Conservation (phyloP, 2,797 vertebrate species). For the Pseudomugil tenellus region DNA sequence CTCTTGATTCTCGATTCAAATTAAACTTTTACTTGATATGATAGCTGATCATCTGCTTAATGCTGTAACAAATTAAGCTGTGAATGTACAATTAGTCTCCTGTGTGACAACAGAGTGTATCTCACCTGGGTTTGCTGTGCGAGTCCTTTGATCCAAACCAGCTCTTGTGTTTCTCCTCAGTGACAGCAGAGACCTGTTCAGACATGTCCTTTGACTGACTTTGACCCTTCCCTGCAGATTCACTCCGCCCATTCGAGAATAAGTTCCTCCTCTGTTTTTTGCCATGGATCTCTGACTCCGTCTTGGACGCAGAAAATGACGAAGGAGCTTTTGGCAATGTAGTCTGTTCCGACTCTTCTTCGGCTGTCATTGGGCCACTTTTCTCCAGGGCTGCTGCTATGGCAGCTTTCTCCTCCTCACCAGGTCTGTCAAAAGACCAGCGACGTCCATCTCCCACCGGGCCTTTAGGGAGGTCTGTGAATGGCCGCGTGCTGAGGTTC, state of each 20-base stretch:
- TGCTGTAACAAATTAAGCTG: conserved; percentile 13
- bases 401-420: conserved; percentile 81
- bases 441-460: conserved; percentile 72
- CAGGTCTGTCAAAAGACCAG: conserved; percentile 84
- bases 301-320: conserved; percentile 28
- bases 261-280: conserved; percentile 82
- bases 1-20: conserved; percentile 6
- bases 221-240: conserved; percentile 69
- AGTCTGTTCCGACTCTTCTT: conserved; percentile 61
- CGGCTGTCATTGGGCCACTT: conserved; percentile 75
- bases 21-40: conserved; percentile 2
- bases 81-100: not conserved
- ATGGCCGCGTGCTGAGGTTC: conserved; percentile 63
- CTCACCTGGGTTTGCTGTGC: conserved; percentile 93
- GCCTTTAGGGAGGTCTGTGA: conserved; percentile 64
- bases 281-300: conserved; percentile 45
- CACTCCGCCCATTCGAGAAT: conserved; percentile 82
- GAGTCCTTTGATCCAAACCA: conserved; percentile 91
- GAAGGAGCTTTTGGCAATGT: conserved; percentile 49
- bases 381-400: conserved; percentile 80
- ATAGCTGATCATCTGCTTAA: conserved; percentile 11
- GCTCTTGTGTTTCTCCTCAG: conserved; percentile 84
- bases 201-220: conserved; percentile 58
- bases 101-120: conserved; percentile 28
- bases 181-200: conserved; percentile 22